These are phyloP conservation scores for Phaethornis superciliosus DNA, from an alignment of 2,113 vertebrate species.

Conservation along the genomic window DNA sequence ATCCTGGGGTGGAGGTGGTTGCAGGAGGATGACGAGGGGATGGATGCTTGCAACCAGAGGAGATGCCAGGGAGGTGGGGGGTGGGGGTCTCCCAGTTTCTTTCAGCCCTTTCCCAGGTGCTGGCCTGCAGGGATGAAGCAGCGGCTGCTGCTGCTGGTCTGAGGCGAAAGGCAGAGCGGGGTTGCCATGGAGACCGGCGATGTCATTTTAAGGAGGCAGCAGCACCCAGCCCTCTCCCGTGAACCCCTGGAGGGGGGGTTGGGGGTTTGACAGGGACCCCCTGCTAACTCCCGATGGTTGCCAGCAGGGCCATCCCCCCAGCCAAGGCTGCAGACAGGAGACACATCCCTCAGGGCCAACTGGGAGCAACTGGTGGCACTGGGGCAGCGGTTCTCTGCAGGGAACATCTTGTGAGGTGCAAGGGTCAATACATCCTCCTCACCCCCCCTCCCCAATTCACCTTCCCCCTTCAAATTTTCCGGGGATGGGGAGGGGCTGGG, in stretches of 20 bases:
- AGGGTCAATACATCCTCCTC: rapidly evolving
- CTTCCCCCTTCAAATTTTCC: not conserved
- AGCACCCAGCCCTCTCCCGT: not conserved
- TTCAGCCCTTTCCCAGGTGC: not conserved
- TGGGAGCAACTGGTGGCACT: not conserved
- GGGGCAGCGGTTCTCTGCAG: not conserved
- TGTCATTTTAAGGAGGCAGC: slow-evolving; percentile 62
- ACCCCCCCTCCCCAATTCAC: too few species aligned
- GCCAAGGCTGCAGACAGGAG: not conserved
- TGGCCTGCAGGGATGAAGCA: slow-evolving; percentile 55
- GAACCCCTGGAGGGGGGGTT: not conserved
- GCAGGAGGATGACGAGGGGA: not conserved
- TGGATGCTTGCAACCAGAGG: rapidly evolving
- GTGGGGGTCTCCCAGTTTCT: not conserved
- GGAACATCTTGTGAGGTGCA: not conserved
- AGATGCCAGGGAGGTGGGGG: too few species aligned
- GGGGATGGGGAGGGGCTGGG: not conserved
- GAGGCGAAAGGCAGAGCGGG: slow-evolving; percentile 59
- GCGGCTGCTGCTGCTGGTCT: slow-evolving; percentile 63
- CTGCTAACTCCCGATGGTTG: not conserved
- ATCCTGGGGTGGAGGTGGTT: rapidly evolving
- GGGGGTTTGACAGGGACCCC: not conserved
- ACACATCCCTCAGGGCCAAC: not conserved
- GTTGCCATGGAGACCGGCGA: slow-evolving; percentile 71
- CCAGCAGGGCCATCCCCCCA: rapidly evolving